Evolutionary conservation across 2,113 vertebrate genomes (phyloP), one percentile per base, ranked within the genome.

Genomic region (Cricetomys ansorgei): DNA sequence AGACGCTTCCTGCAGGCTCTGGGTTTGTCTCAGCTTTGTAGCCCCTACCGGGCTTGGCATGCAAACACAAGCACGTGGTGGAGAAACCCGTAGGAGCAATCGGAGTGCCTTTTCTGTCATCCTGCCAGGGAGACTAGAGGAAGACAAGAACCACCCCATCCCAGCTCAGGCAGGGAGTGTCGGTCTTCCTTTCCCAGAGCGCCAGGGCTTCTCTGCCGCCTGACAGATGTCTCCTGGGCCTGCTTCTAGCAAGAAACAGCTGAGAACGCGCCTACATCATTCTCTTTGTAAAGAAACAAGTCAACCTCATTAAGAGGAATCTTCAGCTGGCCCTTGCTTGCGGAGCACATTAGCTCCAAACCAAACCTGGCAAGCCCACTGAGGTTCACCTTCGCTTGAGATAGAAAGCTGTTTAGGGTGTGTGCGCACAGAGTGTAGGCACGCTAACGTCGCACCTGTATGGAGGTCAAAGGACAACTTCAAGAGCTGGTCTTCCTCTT

Each of bases 201-300:
- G 69, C 45, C 9, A 0, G 9, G n/a, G 70, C 79, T 91, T 73
- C 79, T 92, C 73, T 1, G 43, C 81, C 3, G 0, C 67, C 84
- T 87, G 88, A 75, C 55, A 88, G 81, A 72, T 50, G 88, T 83
- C 76, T 77, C 45, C 10, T 50, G 50, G 80, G 75, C 70, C 70
- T 72, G 6, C 31, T 73, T 59, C 75, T 70, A 69, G 45, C 40
- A 31, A 94, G 57, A 88, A 85, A 72, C 9, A 94, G 80, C 29
- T 57, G 88, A 87, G 37, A 34, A 40, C 92, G 87, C 45, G 1
- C 79, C n/a, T 62, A 84, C 37, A 69, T 72, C 23, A 84, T 62
- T 94, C 85, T 89, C 81, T 96, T 81, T 75, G 75, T 92, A 77
- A 85, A 91, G 95, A 72, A 40, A 59, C 88, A 85, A 88, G 81